phyloP scores from a whole-genome alignment of 2,113 vertebrate species.

The Oceanites oceanicus region DNA sequence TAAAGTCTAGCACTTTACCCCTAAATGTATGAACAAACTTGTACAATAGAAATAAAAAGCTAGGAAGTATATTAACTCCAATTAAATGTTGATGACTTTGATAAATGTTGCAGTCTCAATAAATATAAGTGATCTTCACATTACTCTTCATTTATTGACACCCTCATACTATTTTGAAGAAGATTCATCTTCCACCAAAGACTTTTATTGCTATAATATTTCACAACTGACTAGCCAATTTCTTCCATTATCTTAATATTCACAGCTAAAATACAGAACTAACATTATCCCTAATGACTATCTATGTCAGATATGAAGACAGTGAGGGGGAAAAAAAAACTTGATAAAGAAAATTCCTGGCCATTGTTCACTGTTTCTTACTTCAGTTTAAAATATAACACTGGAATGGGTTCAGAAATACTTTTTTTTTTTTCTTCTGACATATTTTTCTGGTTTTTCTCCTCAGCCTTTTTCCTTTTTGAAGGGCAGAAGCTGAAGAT shows the following conservation, averaged over 20 bases:
- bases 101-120: conserved; percentile 38
- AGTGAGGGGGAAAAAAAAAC: background rate
- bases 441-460: background rate
- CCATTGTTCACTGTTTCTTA: conserved; percentile 22
- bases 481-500: background rate
- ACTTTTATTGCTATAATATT: conserved; percentile 71
- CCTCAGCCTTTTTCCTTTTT: background rate
- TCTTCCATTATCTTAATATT: conserved; percentile 69
- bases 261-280: conserved; percentile 42
- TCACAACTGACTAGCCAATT: conserved; percentile 69
- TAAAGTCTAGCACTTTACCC: background rate
- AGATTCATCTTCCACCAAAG: conserved; percentile 58
- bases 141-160: conserved; percentile 69
- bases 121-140: conserved; percentile 54
- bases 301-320: conserved; percentile 41
- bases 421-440: background rate
- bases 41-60: background rate
- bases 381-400: background rate
- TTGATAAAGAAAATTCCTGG: conserved; percentile 39
- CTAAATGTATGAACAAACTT: background rate
- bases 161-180: conserved; percentile 47
- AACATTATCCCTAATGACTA: conserved; percentile 48
- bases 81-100: conserved; percentile 23
- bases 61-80: conserved; percentile 6
- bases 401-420: background rate